Evolutionary conservation across 2,113 vertebrate species (phyloP).

Genomic region (Glaucomys volans): DNA sequence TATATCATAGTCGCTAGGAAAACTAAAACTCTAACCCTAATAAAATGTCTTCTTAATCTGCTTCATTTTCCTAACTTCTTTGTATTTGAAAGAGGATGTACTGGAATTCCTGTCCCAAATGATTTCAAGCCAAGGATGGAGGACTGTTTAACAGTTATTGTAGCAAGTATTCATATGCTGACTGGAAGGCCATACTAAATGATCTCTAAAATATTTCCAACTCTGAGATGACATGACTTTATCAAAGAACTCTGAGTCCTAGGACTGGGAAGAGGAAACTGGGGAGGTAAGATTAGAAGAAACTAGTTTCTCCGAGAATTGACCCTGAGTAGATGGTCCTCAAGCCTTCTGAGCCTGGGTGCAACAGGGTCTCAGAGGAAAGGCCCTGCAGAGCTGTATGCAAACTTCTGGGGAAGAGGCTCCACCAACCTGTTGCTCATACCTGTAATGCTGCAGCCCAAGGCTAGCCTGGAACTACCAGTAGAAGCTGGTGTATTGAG

Average conservation of each 20-base stretch:
- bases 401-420: background rate
- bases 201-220: constrained; percentile 15
- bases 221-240: constrained; percentile 37
- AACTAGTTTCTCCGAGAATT: background rate
- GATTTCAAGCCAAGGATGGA: background rate
- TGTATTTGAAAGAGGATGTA: background rate
- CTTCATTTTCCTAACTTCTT: background rate
- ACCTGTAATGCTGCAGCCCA: background rate
- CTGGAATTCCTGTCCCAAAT: background rate
- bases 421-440: background rate
- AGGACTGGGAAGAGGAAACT: background rate
- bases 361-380: background rate
- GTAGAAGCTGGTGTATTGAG: background rate
- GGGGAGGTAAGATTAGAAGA: background rate
- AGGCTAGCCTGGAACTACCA: background rate
- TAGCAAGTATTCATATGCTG: background rate
- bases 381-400: background rate
- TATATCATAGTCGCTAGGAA: background rate
- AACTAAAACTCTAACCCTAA: background rate
- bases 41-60: background rate
- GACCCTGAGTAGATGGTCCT: background rate
- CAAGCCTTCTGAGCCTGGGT: background rate
- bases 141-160: background rate
- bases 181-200: background rate
- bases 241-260: background rate